Evolutionary conservation across 1,140 invertebrate species (phyloP), one percentile per base, ranked within the genome.

Genomic region (Pemphigus obesinymphae): DNA sequence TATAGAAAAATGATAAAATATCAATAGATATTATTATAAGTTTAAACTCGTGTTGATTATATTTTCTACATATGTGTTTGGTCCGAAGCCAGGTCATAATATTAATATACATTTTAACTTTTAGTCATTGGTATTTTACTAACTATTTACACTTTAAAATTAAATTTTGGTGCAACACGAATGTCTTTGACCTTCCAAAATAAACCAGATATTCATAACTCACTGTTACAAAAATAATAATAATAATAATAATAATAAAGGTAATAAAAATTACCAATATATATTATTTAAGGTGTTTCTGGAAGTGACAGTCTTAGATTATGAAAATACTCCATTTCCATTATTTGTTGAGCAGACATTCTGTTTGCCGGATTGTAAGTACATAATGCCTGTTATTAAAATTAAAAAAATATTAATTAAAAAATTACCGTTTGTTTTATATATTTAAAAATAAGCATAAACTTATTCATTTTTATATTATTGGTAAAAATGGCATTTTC

Each of bases 301-400:
- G 81, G 61, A 50, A 68, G 81, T 26, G 23, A 70, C 23, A 26
- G 15, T 70, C 80, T 82, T 23, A 68, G 15, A 34, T 68, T 68
- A 48, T 82, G 37, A 68, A 68, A 82, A 68, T 82, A 68, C 26
- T 66, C 66, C 80, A 70, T 82, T 82, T 82, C 80, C 29, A 82
- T 50, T 66, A 82, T 53, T 50, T 82, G 68, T 48, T 66, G 17
- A 34, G 61, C 80, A 3, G 80, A 70, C 61, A 68, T 66, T 48
- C 66, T 53, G 20, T 82, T 82, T 68, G 61, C 61, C n/a, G 80
- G 61, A 50, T 70, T 68, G 34, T 68, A 82, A n/a, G 61, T 82
- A 68, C 61, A 68, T 37, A 82, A 53, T 40, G 61, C 61, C 61
- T 82, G 17, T 72, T 72, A 0, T 48, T 8, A 72, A 72, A 72